phyloP scores from a whole-genome alignment of 2,797 vertebrate genomes.

The Furcifer pardalis region DNA sequence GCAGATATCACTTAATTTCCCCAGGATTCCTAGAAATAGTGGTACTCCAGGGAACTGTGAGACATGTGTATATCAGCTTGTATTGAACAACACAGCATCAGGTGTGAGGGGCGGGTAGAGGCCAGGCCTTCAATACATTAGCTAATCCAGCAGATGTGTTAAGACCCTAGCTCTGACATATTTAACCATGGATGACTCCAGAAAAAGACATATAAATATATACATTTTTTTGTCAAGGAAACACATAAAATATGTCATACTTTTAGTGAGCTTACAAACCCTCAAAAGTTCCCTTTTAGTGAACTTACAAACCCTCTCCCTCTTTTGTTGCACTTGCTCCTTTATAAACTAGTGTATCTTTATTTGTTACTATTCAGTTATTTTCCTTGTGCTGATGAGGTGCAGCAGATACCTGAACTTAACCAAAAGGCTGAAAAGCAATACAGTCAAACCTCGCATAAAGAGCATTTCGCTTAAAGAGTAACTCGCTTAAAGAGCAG shows the following conservation, averaged over 20 bases:
- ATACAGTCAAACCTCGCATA: too few species aligned
- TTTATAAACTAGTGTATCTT: too few species aligned
- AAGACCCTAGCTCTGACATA: neutral
- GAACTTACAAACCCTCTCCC: too few species aligned
- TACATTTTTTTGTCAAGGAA: neutral
- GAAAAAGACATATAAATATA: neutral
- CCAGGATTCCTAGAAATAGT: neutral
- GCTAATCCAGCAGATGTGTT: neutral
- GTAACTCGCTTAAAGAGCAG: too few species aligned
- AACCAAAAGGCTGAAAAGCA: too few species aligned
- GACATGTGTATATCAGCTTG: neutral
- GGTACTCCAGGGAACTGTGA: neutral
- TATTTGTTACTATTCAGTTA: too few species aligned
- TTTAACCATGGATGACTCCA: neutral
- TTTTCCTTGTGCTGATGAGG: too few species aligned
- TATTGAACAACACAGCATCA: neutral
- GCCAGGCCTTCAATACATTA: neutral
- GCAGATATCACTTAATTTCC: neutral
- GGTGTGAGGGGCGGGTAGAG: too few species aligned
- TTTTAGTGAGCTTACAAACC: neutral
- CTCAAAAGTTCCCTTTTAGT: too few species aligned
- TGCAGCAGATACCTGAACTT: too few species aligned
- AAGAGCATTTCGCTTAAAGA: too few species aligned
- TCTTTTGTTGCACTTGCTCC: neutral
- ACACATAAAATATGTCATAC: neutral